phyloP scores from a whole-genome alignment of 2,888 invertebrate species.

The Drosophila vallismaia region DNA sequence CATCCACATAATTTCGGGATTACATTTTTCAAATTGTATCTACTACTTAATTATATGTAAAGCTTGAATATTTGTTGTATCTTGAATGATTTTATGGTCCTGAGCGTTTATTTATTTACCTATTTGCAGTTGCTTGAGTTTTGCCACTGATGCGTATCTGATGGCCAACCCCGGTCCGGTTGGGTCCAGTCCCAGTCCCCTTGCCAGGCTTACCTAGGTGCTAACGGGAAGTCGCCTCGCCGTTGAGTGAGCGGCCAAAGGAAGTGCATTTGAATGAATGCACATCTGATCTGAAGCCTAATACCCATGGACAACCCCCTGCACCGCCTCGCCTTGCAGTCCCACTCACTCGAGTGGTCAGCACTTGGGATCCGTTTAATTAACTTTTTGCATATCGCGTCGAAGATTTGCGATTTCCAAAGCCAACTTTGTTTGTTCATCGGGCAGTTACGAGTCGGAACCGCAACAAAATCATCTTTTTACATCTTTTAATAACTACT shows the following conservation, averaged over 20 bases:
- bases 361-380: constrained; percentile 45
- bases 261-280: constrained; percentile 78
- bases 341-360: constrained; percentile 39
- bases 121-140: constrained; percentile 55
- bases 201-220: constrained; percentile 16
- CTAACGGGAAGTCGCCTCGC: constrained; percentile 65
- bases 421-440: constrained; percentile 27
- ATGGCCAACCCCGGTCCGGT: constrained; percentile 25
- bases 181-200: constrained; percentile 11
- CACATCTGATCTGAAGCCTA: constrained; percentile 76
- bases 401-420: constrained; percentile 32
- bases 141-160: constrained; percentile 73
- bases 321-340: too few species aligned
- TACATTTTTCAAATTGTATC: not conserved
- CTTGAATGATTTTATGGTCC: constrained; percentile 17
- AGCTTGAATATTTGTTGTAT: not conserved
- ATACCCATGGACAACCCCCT: constrained; percentile 59
- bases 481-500: too few species aligned
- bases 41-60: not conserved
- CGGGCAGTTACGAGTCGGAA: not conserved
- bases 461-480: too few species aligned
- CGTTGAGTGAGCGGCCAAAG: constrained; percentile 72
- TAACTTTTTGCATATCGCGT: constrained; percentile 40
- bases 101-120: constrained; percentile 58
- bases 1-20: too few species aligned